Base-by-base conservation (phyloP, 1,140 invertebrate genomes). In the Orius insidiosus region DNA sequence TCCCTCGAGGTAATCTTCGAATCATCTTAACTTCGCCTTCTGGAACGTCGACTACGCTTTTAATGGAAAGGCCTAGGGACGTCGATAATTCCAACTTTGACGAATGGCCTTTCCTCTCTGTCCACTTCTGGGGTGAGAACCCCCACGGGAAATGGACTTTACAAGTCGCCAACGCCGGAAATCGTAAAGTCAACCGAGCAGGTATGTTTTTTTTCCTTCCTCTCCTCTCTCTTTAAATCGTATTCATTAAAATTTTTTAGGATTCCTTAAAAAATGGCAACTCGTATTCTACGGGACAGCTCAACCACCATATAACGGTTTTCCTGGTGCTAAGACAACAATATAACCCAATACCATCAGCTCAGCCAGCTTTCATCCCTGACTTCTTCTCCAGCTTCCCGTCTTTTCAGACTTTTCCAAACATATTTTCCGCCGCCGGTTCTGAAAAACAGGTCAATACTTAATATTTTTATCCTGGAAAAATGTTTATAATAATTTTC, bases 61-160 rank as follows among this genome's bases (percentile, higher is more conserved):
- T 97, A 8, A 88, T 87, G 58, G 85, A 88, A 59, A 69, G 93
- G 51, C 84, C 84, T 1, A 67, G 86, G 42, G 94, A 98, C 63
- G 80, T 88, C n/a, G 74, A 85, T 34, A 82, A 78, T 55, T 87
- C 86, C 4, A 93, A 89, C 56, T 95, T 96, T 59, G 86, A 94
- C 60, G 87, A 95, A 59, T 98, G 93, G 86, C 90, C 89, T 10
- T 98, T 98, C 70, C 73, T 97, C 53, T 90, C 87, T 52, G 89
- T 97, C 1, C 93, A 97, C 56, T 92, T 81, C 57, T 98, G 93
- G 92, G 90, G 90, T 5, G 94, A 98, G 60, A 82, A 83, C 56
- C 88, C 80, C 5, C 75, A 81, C 55, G 92, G 90, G 8, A 70
- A 79, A 43, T 98, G 95, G 95, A 90, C 76, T 1, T 61, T 98